Evolutionary conservation across 2,888 invertebrate species (phyloP), one percentile per base, ranked within the genome.

Genomic region (Eristalis arbustorum): DNA sequence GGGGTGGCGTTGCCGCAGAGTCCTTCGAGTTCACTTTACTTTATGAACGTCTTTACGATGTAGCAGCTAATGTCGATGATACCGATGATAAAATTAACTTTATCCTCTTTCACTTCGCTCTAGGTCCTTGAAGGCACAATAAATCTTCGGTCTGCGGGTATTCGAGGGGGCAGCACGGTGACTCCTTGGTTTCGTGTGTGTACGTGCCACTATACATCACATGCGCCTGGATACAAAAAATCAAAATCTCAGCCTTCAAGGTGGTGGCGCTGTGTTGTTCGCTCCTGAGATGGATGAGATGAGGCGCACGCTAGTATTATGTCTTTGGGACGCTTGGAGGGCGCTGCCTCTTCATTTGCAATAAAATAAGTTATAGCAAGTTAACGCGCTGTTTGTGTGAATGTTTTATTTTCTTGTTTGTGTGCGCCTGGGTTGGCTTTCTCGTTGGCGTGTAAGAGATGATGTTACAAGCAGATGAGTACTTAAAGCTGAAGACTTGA

Each of bases 61-160:
- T 73, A 71, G 66, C 77, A 77, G 82, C 77, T 85, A 82, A 85
- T 78, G 82, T 74, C 85, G 77, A 85, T 82, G 82, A 85, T 82
- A 74, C 85, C 85, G 81, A 77, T 77, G 85, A 81, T 85, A 85
- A 85, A 81, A 85, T 85, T 82, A 85, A 74, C 77, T 78, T 81
- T 85, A 85, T 85, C 85, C 77, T 66, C 74, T 74, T 66, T 74
- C 73, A 66, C 72, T 72, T 74, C 68, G 28, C 61, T 62, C 49
- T 49, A 57, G 74, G 73, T 85, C 82, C 85, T 85, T 74, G 66
- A 85, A 82, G 85, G 74, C 77, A 74, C 69, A 81, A 85, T 85
- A 81, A 85, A 82, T 85, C 85, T 69, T 67, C 2, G 40, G 66
- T 74, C 56, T 64, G 62, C 63, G 40, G 28, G 18, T 67, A 66